Conservation (phyloP, 2,113 vertebrate genomes). For the Passer montanus region DNA sequence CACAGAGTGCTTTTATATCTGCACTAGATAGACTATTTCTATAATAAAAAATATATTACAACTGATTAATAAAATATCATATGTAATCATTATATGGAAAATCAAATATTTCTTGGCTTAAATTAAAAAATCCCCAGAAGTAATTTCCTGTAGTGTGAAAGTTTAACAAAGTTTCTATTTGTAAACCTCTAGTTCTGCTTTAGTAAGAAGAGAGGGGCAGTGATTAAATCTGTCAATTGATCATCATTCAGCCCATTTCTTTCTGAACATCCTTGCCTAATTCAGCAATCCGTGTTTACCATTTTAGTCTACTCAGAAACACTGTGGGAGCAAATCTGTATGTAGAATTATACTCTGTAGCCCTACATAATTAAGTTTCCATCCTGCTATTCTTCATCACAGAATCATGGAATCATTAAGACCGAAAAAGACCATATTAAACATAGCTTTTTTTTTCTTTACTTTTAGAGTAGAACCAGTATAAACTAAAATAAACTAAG, state of each 20-base stretch:
- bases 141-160: neutral
- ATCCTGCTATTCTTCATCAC: neutral
- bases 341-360: neutral
- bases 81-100: neutral
- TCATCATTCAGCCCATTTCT: neutral
- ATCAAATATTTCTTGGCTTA: neutral
- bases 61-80: neutral
- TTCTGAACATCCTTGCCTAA: neutral
- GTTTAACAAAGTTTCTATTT: neutral
- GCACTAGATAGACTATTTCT: neutral
- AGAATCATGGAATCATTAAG: neutral
- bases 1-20: neutral
- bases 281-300: neutral
- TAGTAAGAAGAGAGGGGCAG: neutral
- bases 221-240: neutral
- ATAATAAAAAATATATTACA: neutral
- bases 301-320: neutral
- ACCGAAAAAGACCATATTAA: neutral
- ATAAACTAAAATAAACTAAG: neutral
- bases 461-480: neutral
- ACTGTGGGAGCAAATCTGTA: neutral
- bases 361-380: neutral
- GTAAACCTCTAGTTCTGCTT: neutral
- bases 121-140: neutral
- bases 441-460: neutral